Percentiles rank a stretch among this genome's conserved stretches.
Evolutionary conservation across 2,797 vertebrate genomes (phyloP).

Genomic region (Myripristis jacobus): DNA sequence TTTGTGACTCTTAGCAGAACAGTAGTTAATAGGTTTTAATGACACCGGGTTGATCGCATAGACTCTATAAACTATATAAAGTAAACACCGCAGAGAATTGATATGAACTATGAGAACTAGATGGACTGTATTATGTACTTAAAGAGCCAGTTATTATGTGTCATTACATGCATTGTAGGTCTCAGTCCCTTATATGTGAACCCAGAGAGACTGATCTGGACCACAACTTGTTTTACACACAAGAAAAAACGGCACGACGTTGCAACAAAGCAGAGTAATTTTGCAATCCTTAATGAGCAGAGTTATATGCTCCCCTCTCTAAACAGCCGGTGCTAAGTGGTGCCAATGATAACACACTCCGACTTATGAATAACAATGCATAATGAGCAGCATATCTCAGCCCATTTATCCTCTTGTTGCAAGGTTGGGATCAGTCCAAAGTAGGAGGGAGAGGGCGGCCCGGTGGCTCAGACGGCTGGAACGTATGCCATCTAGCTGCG

Average conservation of each 20-base stretch:
- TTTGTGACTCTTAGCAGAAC: conserved; percentile 28
- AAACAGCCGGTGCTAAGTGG: conserved; percentile 45
- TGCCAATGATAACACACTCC: conserved; percentile 75
- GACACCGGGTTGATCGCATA: neutral
- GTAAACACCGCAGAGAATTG: neutral
- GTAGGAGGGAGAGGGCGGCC: conserved; percentile 55
- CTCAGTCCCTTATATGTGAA: conserved; percentile 17
- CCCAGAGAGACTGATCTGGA: conserved; percentile 16
- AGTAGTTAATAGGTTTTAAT: conserved; percentile 29
- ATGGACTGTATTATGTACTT: neutral
- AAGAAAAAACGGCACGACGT: conserved; percentile 46
- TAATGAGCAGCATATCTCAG: conserved; percentile 70
- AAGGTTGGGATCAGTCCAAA: conserved; percentile 59
- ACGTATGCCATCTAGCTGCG: conserved; percentile 40
- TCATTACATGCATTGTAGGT: neutral
- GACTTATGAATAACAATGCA: conserved; percentile 73
- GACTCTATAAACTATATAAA: neutral
- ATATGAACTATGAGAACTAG: neutral
- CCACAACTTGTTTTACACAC: conserved; percentile 21
- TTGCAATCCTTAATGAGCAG: conserved; percentile 64
- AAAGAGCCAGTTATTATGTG: neutral
- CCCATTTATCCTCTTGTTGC: conserved; percentile 66
- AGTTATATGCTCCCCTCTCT: conserved; percentile 53
- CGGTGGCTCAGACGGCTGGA: conserved; percentile 50
- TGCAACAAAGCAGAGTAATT: conserved; percentile 62